Evolutionary conservation across 2,113 vertebrate species (phyloP), one percentile per base, ranked within the genome.

Genomic region (Motacilla tschutschensis): DNA sequence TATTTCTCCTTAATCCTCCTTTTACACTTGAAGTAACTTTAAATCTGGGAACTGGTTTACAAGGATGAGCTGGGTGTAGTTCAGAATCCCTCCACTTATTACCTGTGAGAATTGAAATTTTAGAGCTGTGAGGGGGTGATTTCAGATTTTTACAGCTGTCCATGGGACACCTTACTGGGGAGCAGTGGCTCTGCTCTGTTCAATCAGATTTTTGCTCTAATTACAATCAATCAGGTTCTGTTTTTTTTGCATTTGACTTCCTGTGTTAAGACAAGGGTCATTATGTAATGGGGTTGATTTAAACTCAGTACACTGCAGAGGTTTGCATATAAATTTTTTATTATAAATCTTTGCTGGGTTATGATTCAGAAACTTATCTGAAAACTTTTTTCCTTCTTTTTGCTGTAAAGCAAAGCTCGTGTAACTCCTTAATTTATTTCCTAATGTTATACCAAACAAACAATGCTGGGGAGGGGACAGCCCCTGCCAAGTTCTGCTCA

Each of bases 1-100:
- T 48, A 48, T 31, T 63, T 92, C 90, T 41, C 40, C 46, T 28
- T 74, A 43, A 73, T 74, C 59, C 44, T 89, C 44, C 80, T 92
- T 95, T 92, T 77, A 55, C 92, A 93, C 95, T 95, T 95, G 91
- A 93, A 94, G 43, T 79, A 53, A 91, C 88, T 87, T 87, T 48
- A 90, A 92, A 85, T 77, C 80, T 85, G 87, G 65, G 92, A 46
- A 59, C 38, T 78, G 80, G 53, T 89, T 80, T 79, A 26, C 83
- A 60, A 76, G 93, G 81, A 25, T 55, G 87, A 77, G 75, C 85
- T 82, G 87, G 74, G 72, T 82, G 71, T 86, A 66, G 70, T 72
- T 83, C 87, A 81, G 70, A 73, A 43, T 79, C 78, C 93, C 79
- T 87, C 82, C 67, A 38, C 70, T 81, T 72, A 28, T 1, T 50